Conservation (phyloP, 2,888 invertebrate species). For the Dryadula phaetusa region DNA sequence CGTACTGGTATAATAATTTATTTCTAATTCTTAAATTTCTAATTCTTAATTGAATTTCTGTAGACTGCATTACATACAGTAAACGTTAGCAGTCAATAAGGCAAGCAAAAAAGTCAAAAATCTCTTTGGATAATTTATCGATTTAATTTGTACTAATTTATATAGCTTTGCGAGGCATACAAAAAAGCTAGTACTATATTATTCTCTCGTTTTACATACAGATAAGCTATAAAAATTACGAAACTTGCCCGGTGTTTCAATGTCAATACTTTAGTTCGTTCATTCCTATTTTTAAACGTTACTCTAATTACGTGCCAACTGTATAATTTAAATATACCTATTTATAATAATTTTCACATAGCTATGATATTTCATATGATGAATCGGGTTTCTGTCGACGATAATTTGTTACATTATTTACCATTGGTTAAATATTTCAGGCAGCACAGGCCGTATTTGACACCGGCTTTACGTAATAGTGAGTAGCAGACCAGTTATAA, state of each 20-base stretch:
- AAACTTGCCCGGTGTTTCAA: neutral
- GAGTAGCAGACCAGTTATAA: conserved; percentile 25
- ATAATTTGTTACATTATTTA: conserved; percentile 29
- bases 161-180: no score
- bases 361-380: conserved; percentile 24
- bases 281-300: conserved; percentile 7
- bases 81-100: no score
- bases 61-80: no score
- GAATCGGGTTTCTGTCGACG: conserved; percentile 26
- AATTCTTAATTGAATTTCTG: no score
- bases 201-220: conserved; percentile 5
- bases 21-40: no score
- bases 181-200: neutral
- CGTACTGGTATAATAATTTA: neutral
- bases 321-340: neutral
- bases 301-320: neutral
- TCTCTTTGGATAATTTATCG: neutral
- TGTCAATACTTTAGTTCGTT: conserved; percentile 6
- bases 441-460: conserved; percentile 34
- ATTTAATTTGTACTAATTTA: neutral
- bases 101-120: neutral
- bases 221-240: neutral
- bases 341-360: neutral
- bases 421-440: conserved; percentile 35
- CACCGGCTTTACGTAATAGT: conserved; percentile 37